Base-by-base conservation (phyloP, 92 coral and sea anemone species). In the Parazoanthus swiftii region DNA sequence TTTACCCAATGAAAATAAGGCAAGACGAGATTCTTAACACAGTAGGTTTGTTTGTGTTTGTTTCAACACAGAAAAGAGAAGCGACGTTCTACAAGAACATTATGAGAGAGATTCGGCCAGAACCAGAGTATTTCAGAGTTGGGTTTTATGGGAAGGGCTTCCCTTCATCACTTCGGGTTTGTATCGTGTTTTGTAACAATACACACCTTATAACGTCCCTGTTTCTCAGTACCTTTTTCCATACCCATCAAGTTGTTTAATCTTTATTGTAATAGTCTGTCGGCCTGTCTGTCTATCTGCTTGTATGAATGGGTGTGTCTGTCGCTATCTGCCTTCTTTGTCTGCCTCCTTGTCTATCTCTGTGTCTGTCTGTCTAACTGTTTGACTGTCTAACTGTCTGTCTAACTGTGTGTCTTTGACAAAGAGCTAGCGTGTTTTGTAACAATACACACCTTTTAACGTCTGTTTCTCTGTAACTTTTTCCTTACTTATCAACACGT, bases 111-210 rank as follows among this genome's bases (percentile, higher is more conserved):
- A 91, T 95, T 58, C 93, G 99, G n/a, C 95, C 97, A 5, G 99
- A 95, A 33, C 93, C 97, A 21, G 98, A 94, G 83, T 97, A 95
- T 89, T 97, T 95, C 90, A 89, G 95, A 85, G 98, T 97, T 8
- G 99, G 97, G 5, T 94, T 97, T 91, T 97, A 86, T 80, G 99
- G 99, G 56, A 89, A 78, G 63, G 99, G 95, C 0, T 97, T 97
- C 59, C 96, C 99, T 35, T 86, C 94, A 3, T 97, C 96, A 33
- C 92, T 97, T 20, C 88, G 96, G 95, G 99, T 97, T 90, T 35
- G 92, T 81, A 25, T 75, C 11, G 7, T 35, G 56, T 18, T 8
- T 25, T 83, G 20, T 29, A 29, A 10, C 6, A 9, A 66, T 15
- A 21, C 3, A 20, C 37, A 26, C 8, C 15, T 44, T 5, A 1